phyloP scores from a whole-genome alignment of 2,113 vertebrate genomes.

The Brachyhypopomus gauderio region DNA sequence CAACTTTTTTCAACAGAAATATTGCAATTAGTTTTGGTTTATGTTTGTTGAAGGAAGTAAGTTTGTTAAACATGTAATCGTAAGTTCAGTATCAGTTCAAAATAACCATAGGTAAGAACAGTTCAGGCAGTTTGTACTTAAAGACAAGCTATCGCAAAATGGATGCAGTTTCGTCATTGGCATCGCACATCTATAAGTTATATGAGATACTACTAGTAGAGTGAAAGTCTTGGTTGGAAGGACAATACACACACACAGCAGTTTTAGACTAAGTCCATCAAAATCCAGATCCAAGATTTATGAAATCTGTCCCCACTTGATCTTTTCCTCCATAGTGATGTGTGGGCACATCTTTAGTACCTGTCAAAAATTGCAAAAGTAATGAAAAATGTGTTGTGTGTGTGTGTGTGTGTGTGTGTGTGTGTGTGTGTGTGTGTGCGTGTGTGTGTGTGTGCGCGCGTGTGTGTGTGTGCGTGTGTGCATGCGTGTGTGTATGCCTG shows the following conservation, averaged over 20 bases:
- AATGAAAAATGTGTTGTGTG: background rate
- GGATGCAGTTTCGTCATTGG: background rate
- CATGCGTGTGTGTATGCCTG: background rate
- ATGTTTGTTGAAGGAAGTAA: background rate
- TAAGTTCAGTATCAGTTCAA: background rate
- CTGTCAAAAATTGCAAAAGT: background rate
- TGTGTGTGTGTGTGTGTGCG: background rate
- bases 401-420: background rate
- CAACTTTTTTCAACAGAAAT: too few species aligned
- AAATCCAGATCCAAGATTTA: background rate
- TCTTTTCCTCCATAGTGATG: background rate
- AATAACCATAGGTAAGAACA: background rate
- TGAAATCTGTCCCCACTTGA: background rate
- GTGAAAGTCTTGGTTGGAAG: too few species aligned
- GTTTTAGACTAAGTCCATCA: background rate
- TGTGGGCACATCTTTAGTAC: background rate
- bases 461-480: background rate
- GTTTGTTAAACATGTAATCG: background rate
- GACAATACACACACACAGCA: too few species aligned
- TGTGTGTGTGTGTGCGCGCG: background rate
- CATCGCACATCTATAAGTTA: background rate
- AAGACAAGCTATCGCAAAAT: background rate
- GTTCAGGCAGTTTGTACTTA: background rate
- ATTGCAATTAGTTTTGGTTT: too few species aligned
- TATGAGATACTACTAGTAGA: background rate